Evolutionary conservation across 1,140 invertebrate species (phyloP).

Genomic region (Hyphantria cunea): DNA sequence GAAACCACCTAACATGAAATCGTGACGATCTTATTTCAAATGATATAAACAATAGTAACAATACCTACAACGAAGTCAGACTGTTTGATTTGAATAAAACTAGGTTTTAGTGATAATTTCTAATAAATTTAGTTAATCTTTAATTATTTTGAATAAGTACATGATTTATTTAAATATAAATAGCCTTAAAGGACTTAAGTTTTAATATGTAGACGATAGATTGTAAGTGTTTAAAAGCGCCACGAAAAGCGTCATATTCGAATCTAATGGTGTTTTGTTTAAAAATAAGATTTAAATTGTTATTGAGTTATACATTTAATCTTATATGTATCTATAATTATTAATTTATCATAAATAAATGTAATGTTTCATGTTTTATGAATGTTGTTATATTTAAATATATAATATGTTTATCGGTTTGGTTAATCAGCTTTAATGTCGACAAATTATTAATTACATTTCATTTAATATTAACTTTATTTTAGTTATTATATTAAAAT

Average conservation of each 20-base stretch:
- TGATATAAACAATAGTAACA: too few relatives aligned
- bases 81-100: not conserved
- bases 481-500: slow-evolving; percentile 4
- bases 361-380: slow-evolving; percentile 26
- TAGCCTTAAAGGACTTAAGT: slow-evolving; percentile 43
- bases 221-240: slow-evolving; percentile 38
- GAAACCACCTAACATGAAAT: too few relatives aligned
- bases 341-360: slow-evolving; percentile 23
- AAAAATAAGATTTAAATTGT: slow-evolving; percentile 14
- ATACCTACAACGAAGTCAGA: too few relatives aligned
- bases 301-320: slow-evolving; percentile 22
- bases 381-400: slow-evolving; percentile 17
- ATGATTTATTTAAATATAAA: slow-evolving; percentile 12
- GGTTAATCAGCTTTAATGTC: slow-evolving; percentile 48
- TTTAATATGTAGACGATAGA: slow-evolving; percentile 32
- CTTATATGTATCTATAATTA: slow-evolving; percentile 20
- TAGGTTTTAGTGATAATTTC: slow-evolving; percentile 8
- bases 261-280: slow-evolving; percentile 56
- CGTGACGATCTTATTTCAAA: too few relatives aligned
- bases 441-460: slow-evolving; percentile 19
- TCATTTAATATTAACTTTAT: slow-evolving; percentile 11
- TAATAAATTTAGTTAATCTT: slow-evolving; percentile 12
- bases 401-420: slow-evolving; percentile 31
- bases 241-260: slow-evolving; percentile 35
- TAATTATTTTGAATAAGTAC: slow-evolving; percentile 22